Conservation (phyloP, 1,140 invertebrate genomes). For the Leptopilina clavipes region DNA sequence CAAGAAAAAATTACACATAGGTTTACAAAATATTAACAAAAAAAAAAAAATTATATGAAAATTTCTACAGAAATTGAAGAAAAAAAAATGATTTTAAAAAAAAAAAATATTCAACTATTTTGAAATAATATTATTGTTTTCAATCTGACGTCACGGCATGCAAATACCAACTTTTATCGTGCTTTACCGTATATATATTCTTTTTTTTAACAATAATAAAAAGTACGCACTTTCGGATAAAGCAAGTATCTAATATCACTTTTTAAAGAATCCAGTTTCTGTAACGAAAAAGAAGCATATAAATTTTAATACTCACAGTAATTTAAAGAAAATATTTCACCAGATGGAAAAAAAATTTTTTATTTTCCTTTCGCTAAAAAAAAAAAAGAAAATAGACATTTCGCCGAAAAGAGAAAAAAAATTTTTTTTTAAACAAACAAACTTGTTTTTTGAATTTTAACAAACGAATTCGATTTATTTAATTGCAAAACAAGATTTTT, state of each 20-base stretch:
- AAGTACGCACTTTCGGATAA: not conserved
- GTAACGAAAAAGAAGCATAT: slow-evolving; percentile 21
- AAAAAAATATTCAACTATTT: not conserved
- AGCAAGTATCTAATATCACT: slow-evolving; percentile 1
- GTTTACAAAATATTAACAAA: too few relatives aligned
- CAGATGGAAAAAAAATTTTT: not conserved
- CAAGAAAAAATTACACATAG: not conserved
- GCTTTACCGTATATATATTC: not conserved
- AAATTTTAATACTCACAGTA: not conserved
- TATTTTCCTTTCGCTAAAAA: not conserved
- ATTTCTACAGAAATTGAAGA: not conserved
- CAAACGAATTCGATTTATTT: too few relatives aligned
- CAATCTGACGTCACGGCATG: slow-evolving; percentile 3
- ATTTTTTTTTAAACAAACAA: too few relatives aligned
- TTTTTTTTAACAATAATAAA: not conserved
- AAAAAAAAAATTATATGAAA: too few relatives aligned
- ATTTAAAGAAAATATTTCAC: not conserved
- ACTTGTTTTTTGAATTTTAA: too few relatives aligned
- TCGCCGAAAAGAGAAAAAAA: too few relatives aligned
- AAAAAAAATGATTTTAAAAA: not conserved
- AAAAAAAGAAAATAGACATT: too few relatives aligned
- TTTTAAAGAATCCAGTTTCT: slow-evolving; percentile 24
- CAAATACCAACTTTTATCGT: not conserved
- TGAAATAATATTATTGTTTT: not conserved
- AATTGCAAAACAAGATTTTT: too few relatives aligned